Conservation (phyloP, 2,113 vertebrate species). For the Mustela lutreola region DNA sequence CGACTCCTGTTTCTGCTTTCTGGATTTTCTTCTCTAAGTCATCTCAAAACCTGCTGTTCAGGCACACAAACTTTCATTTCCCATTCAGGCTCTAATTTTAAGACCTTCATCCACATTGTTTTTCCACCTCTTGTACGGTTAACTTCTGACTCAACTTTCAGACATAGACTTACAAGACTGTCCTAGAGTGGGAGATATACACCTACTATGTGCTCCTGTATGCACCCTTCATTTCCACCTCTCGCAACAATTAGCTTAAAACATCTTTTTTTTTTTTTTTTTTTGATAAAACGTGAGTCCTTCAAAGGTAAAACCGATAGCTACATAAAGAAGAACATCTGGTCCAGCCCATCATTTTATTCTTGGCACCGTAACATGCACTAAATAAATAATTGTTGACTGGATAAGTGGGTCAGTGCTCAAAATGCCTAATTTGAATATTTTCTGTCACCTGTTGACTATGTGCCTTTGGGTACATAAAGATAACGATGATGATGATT, state of each 20-base stretch:
- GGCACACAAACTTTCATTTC: not conserved
- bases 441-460: not conserved
- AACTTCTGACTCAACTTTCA: not conserved
- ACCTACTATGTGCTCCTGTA: not conserved
- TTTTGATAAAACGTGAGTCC: not conserved
- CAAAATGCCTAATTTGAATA: not conserved
- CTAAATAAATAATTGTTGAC: not conserved
- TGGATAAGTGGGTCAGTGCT: not conserved
- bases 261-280: not conserved
- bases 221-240: not conserved
- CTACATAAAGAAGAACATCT: not conserved
- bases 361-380: not conserved
- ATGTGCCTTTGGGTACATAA: not conserved
- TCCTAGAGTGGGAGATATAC: not conserved
- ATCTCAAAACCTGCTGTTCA: not conserved
- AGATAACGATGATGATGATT: not conserved
- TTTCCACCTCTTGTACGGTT: not conserved
- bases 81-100: accelerated
- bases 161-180: not conserved
- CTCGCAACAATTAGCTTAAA: not conserved
- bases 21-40: not conserved
- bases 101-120: not conserved
- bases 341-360: not conserved
- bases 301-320: not conserved
- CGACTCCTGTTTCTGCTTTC: not conserved